A percentile compares a stretch with the other conserved stretches of the same genome.
Evolutionary conservation across 2,113 vertebrate genomes (phyloP).

Genomic region (Empidonax alnorum): DNA sequence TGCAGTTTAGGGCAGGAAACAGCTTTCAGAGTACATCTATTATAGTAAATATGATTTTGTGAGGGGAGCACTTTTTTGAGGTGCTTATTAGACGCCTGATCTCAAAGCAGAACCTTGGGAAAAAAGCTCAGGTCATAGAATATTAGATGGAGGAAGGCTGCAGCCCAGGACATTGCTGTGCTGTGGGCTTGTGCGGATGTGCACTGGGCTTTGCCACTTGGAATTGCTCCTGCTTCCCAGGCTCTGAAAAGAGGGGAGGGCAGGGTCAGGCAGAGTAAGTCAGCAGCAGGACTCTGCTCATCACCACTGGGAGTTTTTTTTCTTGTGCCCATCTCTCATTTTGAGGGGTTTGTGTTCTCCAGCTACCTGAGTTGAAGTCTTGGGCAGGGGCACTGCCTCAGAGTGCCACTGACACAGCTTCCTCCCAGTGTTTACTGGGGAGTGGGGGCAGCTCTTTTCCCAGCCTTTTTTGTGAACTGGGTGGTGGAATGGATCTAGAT

Average conservation of each 20-base stretch:
- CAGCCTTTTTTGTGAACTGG: not conserved
- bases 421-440: not conserved
- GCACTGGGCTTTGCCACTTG: not conserved
- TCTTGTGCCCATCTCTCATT: fast-evolving
- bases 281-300: not conserved
- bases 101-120: not conserved
- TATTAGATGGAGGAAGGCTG: not conserved
- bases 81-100: not conserved
- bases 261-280: not conserved
- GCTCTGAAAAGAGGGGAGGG: not conserved
- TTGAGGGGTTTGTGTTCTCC: not conserved
- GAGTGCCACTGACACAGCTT: not conserved
- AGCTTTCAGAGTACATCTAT: not conserved
- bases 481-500: not conserved
- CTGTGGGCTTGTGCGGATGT: not conserved
- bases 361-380: not conserved
- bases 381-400: not conserved
- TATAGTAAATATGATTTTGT: not conserved
- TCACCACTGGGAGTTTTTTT: not conserved
- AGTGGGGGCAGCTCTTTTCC: not conserved
- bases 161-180: not conserved
- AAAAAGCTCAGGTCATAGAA: not conserved
- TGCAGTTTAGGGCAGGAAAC: not conserved
- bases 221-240: not conserved
- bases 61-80: not conserved